Conservation (phyloP, 2,113 vertebrate species). For the Neolamprologus sp. region DNA sequence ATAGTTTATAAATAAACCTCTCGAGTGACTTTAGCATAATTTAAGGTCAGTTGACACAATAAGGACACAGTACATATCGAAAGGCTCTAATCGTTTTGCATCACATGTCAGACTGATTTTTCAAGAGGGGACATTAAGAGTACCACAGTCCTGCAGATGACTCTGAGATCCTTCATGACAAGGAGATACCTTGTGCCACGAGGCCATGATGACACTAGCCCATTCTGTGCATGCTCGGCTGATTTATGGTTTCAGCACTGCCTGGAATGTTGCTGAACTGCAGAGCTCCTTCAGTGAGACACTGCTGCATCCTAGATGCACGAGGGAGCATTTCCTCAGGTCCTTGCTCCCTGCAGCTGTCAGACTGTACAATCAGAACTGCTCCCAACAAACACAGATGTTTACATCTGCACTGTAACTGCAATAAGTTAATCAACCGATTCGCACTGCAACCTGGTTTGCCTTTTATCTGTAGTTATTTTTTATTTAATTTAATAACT, state of each 20-base stretch:
- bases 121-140: background rate
- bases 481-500: background rate
- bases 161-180: background rate
- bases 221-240: background rate
- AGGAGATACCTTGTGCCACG: slow-evolving; percentile 10
- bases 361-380: background rate
- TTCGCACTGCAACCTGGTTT: background rate
- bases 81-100: background rate
- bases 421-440: background rate
- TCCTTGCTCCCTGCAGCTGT: background rate
- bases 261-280: background rate
- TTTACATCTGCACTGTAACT: background rate
- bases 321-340: background rate
- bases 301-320: background rate
- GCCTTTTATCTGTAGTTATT: background rate
- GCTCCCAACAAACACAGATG: background rate
- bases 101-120: background rate
- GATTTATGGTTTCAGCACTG: slow-evolving; percentile 29
- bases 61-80: background rate
- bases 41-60: background rate
- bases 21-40: background rate
- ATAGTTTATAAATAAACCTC: background rate
- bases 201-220: background rate
- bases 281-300: background rate
- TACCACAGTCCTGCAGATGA: background rate